Evolutionary conservation across 2,113 vertebrate species (phyloP).

Genomic region (Cephalopterus ornatus): DNA sequence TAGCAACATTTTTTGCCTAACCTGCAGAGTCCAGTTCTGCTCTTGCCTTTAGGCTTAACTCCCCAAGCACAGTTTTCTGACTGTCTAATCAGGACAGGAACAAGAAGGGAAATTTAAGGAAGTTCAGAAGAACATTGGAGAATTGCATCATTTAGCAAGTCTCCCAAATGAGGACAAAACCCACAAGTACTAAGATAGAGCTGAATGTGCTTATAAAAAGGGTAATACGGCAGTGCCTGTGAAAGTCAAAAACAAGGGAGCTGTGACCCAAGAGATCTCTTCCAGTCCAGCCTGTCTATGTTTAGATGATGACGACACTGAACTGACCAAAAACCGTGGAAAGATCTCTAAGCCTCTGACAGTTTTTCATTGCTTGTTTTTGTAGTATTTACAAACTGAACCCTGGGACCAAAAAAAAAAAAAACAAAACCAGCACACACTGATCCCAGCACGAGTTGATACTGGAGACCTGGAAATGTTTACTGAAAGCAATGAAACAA

Average conservation of each 20-base stretch:
- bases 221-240: background rate
- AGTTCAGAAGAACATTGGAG: background rate
- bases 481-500: background rate
- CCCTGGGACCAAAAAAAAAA: background rate
- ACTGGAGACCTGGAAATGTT: background rate
- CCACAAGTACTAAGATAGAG: background rate
- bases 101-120: background rate
- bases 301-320: conserved; percentile 10
- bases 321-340: background rate
- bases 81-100: background rate
- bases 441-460: background rate
- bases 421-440: background rate
- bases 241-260: conserved; percentile 22
- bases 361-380: background rate
- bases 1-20: background rate
- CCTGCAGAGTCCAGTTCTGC: background rate
- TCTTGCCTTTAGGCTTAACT: background rate
- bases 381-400: background rate
- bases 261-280: conserved; percentile 5
- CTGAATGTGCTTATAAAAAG: background rate
- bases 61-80: background rate
- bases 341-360: background rate
- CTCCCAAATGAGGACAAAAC: background rate
- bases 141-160: background rate
- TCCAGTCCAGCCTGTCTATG: background rate